A percentile compares a stretch with the other conserved stretches of the same genome.
Evolutionary conservation across 1,140 invertebrate genomes (phyloP).

Genomic region (Hirudo medicinalis): DNA sequence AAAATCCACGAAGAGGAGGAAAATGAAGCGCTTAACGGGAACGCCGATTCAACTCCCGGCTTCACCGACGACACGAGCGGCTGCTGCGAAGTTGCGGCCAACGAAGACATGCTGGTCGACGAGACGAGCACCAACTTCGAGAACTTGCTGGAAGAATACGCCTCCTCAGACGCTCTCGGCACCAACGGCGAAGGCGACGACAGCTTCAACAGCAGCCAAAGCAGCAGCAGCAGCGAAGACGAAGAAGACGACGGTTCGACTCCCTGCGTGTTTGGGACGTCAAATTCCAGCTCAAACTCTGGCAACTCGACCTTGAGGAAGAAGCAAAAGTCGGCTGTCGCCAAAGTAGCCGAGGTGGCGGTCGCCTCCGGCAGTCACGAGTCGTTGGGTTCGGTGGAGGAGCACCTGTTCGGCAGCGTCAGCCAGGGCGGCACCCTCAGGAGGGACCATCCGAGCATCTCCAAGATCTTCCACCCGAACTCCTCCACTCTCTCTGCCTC

Average conservation of each 20-base stretch:
- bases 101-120: slow-evolving; percentile 30
- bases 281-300: not conserved
- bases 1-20: not conserved
- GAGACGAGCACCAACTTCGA: slow-evolving; percentile 38
- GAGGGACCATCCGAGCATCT: not conserved
- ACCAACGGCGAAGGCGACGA: slow-evolving; percentile 37
- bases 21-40: no score
- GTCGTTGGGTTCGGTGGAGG: slow-evolving; percentile 3
- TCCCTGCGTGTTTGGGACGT: no score
- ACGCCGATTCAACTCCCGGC: not conserved
- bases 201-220: slow-evolving; percentile 25
- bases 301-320: not conserved
- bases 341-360: not conserved
- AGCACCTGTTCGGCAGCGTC: not conserved
- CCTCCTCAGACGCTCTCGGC: slow-evolving; percentile 27
- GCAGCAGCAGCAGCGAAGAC: not conserved
- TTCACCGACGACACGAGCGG: not conserved
- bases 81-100: not conserved
- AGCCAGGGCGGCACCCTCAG: not conserved
- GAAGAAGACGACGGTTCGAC: not conserved
- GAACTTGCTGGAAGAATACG: slow-evolving; percentile 32
- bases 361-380: not conserved
- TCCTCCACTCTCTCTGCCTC: not conserved
- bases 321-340: not conserved
- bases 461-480: not conserved